These are phyloP conservation scores for Lepidurus arcticus DNA, from an alignment of 1,140 invertebrate species.

Conservation along the genomic window DNA sequence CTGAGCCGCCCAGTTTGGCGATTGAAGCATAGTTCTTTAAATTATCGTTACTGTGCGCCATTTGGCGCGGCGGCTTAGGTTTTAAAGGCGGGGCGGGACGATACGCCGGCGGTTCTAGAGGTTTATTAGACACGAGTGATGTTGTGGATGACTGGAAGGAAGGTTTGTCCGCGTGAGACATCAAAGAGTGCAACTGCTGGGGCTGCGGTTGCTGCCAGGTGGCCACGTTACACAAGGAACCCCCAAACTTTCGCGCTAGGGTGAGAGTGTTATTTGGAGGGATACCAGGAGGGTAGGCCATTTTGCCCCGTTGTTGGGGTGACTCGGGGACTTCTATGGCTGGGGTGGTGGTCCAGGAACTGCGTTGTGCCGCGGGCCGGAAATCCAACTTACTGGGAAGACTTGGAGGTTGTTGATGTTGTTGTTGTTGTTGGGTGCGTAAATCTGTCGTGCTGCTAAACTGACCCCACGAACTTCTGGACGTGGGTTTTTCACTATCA, in stretches of 20 bases:
- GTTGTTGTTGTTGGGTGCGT: background rate
- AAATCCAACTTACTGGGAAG: slow-evolving; percentile 10
- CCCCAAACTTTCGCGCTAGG: slow-evolving; percentile 28
- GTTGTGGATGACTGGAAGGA: slow-evolving; percentile 1
- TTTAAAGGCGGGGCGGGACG: slow-evolving; percentile 2
- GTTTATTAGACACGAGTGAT: background rate
- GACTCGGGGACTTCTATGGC: slow-evolving; percentile 8
- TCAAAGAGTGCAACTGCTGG: background rate
- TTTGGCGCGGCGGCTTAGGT: background rate
- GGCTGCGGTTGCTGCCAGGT: slow-evolving; percentile 22
- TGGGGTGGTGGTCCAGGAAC: slow-evolving; percentile 1
- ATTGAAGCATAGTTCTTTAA: background rate
- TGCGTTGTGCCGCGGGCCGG: background rate
- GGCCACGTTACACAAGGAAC: slow-evolving; percentile 31
- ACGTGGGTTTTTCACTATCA: slow-evolving; percentile 6
- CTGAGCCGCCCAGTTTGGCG: slow-evolving; percentile 29
- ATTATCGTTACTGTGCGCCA: slow-evolving; percentile 3
- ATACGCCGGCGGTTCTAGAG: background rate
- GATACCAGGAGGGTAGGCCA: slow-evolving; percentile 7
- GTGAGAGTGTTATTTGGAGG: slow-evolving; percentile 12
- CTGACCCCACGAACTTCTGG: slow-evolving; percentile 26
- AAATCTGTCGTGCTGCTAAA: slow-evolving; percentile 31
- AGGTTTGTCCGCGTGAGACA: slow-evolving; percentile 1
- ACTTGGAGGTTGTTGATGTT: slow-evolving; percentile 9
- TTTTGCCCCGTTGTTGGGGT: slow-evolving; percentile 10